Conservation (phyloP, 1,140 invertebrate genomes). For the Vanessa atalanta region DNA sequence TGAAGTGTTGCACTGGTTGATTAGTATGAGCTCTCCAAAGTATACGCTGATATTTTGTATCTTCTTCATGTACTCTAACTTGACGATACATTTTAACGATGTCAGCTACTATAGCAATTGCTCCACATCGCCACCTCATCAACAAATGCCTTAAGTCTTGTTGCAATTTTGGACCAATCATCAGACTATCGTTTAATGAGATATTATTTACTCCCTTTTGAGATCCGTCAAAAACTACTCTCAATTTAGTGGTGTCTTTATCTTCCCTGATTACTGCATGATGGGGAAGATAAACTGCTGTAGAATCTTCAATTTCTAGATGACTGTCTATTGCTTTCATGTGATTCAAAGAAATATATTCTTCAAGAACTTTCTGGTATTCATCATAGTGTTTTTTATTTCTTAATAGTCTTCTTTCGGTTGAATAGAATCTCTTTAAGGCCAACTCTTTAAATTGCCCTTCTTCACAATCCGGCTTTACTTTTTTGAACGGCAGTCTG, state of each 20-base stretch:
- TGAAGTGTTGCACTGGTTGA: constrained; percentile 4
- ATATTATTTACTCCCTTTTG: constrained; percentile 15
- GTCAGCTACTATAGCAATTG: not conserved
- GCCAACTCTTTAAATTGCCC: not conserved
- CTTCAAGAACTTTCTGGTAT: too few species aligned
- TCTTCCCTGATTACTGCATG: too few species aligned
- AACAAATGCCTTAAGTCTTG: constrained; percentile 22
- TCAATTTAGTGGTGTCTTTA: not conserved
- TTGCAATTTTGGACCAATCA: constrained; percentile 22
- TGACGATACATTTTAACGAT: constrained; percentile 12
- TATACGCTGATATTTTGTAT: constrained; percentile 6
- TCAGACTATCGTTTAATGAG: constrained; percentile 14
- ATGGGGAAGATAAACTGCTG: too few species aligned
- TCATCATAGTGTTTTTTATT: too few species aligned
- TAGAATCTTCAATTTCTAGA: too few species aligned
- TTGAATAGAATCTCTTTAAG: not conserved
- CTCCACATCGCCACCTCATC: constrained; percentile 17
- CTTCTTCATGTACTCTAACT: constrained; percentile 5
- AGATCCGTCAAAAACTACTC: too few species aligned
- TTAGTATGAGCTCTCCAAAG: not conserved
- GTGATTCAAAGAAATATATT: too few species aligned
- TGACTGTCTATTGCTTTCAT: too few species aligned
- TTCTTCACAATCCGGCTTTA: not conserved
- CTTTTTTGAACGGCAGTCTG: not conserved
- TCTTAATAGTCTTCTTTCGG: too few species aligned